Base-by-base conservation (phyloP, 2,888 invertebrate species). In the Agonopterix arenella region DNA sequence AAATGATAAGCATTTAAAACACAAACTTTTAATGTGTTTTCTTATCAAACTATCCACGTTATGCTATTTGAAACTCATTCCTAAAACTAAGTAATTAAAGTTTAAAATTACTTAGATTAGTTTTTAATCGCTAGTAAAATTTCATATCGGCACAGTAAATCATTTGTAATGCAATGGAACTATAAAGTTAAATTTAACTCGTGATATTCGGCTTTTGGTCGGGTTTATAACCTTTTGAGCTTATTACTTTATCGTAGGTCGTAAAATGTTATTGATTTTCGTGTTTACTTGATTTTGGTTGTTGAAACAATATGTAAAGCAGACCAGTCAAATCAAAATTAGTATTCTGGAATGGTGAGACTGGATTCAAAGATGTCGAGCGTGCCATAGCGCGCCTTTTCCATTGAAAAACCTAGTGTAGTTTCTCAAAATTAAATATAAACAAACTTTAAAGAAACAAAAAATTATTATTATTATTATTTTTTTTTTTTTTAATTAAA, bases 71-170 rank as follows among this genome's bases (percentile, higher is more conserved):
- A 28, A 28, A 28, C 28, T 28, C 28, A 28, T 28, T 28, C 28
- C 28, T 28, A 28, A 28, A 28, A 28, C 28, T 28, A 28, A 28
- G 28, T 28, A 28, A 28, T 28, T 28, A 28, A 28, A 28, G 28
- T 28, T 28, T 7, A 1, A 28, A 28, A 28, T 28, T 28, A 28
- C 28, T 28, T 28, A 5, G 44, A 40, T 45, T 8, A 28, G 45
- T 11, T 45, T 38, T 48, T 40, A 48, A 43, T 28, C 28, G 28
- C 28, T 28, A 28, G 28, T 28, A 28, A 28, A 28, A 28, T 28
- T 28, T 28, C 40, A 51, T 56, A 62, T 62, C 61, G 52, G 48
- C 45, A 45, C 44, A 44, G 54, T 61, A 62, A 60, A 62, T 64
- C 60, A 61, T 54, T 51, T 40, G 52, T 52, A 60, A 61, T 48